Evolutionary conservation across 2,113 vertebrate species (phyloP).

Genomic region (Zootoca vivipara): DNA sequence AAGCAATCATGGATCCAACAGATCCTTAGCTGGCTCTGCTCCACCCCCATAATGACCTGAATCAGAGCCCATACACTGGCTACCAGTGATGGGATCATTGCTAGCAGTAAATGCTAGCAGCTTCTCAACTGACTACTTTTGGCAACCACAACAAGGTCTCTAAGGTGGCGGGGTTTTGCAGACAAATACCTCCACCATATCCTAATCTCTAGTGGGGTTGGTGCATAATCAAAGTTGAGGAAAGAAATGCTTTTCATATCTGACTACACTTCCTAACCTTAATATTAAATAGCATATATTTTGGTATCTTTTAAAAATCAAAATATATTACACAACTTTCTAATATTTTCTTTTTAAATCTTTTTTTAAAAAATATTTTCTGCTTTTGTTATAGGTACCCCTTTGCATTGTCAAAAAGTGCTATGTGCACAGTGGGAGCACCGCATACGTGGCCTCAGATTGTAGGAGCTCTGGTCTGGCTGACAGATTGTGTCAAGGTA

Average conservation of each 20-base stretch:
- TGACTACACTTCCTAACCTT: background rate
- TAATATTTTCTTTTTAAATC: background rate
- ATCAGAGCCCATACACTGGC: too few relatives aligned
- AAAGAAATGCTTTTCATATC: background rate
- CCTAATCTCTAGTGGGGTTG: background rate
- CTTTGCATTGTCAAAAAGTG: conserved; percentile 92
- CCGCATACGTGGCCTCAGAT: conserved; percentile 97
- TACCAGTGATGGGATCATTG: too few relatives aligned
- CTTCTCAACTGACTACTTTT: too few relatives aligned
- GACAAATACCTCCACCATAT: background rate
- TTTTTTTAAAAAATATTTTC: too few relatives aligned
- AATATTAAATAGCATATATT: background rate
- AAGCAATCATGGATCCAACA: too few relatives aligned
- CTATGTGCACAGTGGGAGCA: conserved; percentile 96
- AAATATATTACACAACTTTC: background rate
- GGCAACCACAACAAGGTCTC: too few relatives aligned
- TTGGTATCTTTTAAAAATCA: background rate
- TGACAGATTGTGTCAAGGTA: conserved; percentile 93
- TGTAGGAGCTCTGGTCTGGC: conserved; percentile 90
- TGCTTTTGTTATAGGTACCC: conserved; percentile 83
- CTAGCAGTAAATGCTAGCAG: too few relatives aligned
- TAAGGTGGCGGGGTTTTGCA: background rate
- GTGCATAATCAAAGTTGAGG: background rate
- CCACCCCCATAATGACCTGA: too few relatives aligned
- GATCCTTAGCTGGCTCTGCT: too few relatives aligned